Conservation (phyloP, 2,113 vertebrate species). For the Pangasianodon gigas region DNA sequence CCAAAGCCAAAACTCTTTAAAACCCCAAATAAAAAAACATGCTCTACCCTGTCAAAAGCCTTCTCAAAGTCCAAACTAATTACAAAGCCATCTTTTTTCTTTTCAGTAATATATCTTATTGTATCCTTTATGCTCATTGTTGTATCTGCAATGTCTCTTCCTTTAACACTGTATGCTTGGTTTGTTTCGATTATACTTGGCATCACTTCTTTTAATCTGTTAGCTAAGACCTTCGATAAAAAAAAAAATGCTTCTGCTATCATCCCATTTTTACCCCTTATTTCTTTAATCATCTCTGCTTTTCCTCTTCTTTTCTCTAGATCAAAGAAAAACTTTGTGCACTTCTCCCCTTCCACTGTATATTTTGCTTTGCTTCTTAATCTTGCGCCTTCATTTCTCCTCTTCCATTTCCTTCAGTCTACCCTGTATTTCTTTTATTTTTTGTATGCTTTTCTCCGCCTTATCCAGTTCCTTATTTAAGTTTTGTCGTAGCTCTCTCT, state of each 20-base stretch:
- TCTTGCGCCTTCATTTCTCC: background rate
- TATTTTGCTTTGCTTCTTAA: background rate
- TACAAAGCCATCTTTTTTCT: background rate
- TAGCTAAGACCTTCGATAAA: too few relatives aligned
- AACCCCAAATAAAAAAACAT: background rate
- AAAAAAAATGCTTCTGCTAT: too few relatives aligned
- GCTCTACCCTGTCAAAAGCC: background rate
- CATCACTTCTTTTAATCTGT: too few relatives aligned
- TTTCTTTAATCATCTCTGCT: too few relatives aligned
- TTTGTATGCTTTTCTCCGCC: background rate
- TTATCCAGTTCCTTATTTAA: background rate
- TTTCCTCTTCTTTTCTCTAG: too few relatives aligned
- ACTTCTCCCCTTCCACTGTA: background rate
- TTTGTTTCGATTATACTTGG: too few relatives aligned
- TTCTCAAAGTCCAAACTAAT: too few relatives aligned
- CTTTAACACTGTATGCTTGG: too few relatives aligned
- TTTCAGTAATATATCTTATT: background rate
- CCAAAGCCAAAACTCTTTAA: background rate
- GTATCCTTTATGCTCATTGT: too few relatives aligned
- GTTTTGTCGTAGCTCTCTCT: background rate
- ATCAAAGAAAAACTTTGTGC: too few relatives aligned
- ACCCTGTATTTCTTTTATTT: background rate
- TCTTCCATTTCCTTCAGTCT: background rate
- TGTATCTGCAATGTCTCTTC: too few relatives aligned
- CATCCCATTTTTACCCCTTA: too few relatives aligned